Base-by-base conservation (phyloP, 2,113 vertebrate species). In the Petromus typicus region DNA sequence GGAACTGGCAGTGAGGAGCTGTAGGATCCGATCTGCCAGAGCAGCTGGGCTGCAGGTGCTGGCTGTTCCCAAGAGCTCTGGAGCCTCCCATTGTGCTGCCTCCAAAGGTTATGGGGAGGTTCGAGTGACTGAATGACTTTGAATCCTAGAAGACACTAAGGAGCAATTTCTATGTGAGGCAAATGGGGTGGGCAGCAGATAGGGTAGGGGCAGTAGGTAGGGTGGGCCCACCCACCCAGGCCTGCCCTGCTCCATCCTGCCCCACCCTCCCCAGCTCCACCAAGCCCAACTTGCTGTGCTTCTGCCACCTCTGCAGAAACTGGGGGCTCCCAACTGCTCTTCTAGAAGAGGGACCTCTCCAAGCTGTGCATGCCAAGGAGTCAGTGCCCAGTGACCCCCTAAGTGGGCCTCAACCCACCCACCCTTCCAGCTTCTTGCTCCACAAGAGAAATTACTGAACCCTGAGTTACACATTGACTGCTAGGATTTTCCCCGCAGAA, bases 341-440 rank as follows among this genome's bases (percentile, higher is more conserved):
- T 66, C 76, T 86, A 61, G 71, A 63, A 3, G 7, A 23, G 43
- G 27, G 43, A n/a, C 7, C 18, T 40, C 57, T 40, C 48, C 83
- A 75, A 61, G 48, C 63, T 45, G 3, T 14, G 6, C 0, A 0
- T 79, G 63, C 80, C 69, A 87, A 89, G 27, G 43, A 91, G 37
- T 37, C 66, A 23, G 3, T 0, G 25, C 18, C 13, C 13, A 23
- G 7, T 3, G 0, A n/a, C 66, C 61, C 54, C 4, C 32, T 1
- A 5, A 64, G 63, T 7, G 30, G 34, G 37, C 69, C 61, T 88
- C 22, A 66, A 7, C 27, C 83, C 67, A 64, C 14, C 27, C 37
- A 61, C 2, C 30, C 7, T 22, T 37, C 8, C 2, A 7, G 6
- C 64, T 23, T 64, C 22, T 89, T 27, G 11, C 5, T 20, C 57